Evolutionary conservation across 2,113 vertebrate species (phyloP), one percentile per base, ranked within the genome.

Genomic region (Crotalus viridis): DNA sequence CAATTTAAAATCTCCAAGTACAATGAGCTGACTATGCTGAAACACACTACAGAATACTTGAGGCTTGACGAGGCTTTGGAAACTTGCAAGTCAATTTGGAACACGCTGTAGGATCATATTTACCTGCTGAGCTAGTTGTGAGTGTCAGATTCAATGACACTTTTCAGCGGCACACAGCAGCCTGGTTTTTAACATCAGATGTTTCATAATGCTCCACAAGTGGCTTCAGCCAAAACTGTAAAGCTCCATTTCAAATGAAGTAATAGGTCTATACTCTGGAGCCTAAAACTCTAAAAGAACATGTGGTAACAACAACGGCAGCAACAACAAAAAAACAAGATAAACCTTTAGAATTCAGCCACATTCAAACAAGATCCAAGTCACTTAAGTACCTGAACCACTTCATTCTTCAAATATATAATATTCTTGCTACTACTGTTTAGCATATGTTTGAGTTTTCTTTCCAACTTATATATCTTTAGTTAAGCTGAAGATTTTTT

Each of bases 71-170:
- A 89, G 51, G 43, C 74, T 52, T 89, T 87, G 89, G n/a, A 61
- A 56, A 87, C 56, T 52, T 21, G 43, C 74, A 64, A 52, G 74
- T 46, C 74, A 61, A 9, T 90, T 87, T 90, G 88, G 89, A 93
- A 59, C 81, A 81, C 26, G 56, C 21, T 87, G 28, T 52, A 54
- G 81, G 56, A 90, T 93, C 88, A 86, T 90, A 61, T 93, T 93
- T 86, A 90, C 92, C 89, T 87, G 81, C 92, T 90, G 55, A 93
- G 56, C 81, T 87, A 93, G 92, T 57, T 64, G 59, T 87, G 89
- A 89, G 89, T 64, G 22, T 89, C 28, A 59, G 43, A 43, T 90
- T 90, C 86, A 90, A 64, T 90, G 89, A 90, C 46, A 52, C 74
- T 33, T 55, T 91, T 93, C 88, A 93, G 43, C 55, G 12, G 88